These are phyloP conservation scores for Drosophila hydei DNA, from an alignment of 1,140 invertebrate species.

Conservation along the genomic window DNA sequence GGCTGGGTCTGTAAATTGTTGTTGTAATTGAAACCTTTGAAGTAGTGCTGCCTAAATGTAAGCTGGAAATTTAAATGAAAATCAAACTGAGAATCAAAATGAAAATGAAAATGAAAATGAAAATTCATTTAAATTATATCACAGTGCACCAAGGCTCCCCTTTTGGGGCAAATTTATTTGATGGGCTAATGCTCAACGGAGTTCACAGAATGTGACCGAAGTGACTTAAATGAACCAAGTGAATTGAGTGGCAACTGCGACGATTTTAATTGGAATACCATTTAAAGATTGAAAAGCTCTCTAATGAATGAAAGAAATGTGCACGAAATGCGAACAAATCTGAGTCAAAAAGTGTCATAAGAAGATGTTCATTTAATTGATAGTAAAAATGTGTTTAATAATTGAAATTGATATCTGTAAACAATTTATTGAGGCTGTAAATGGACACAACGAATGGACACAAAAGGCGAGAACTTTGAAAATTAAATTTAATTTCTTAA, in stretches of 20 bases:
- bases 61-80: conserved; percentile 61
- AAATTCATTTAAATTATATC: conserved; percentile 66
- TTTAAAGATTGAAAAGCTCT: conserved; percentile 22
- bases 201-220: not conserved
- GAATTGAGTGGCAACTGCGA: not conserved
- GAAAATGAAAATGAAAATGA: conserved; percentile 55
- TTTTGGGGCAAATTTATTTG: not conserved
- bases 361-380: not conserved
- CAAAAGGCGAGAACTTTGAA: too few species aligned
- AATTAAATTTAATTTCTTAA: too few species aligned
- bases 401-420: not conserved
- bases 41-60: conserved; percentile 69
- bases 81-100: conserved; percentile 53
- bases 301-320: not conserved
- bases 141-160: conserved; percentile 2
- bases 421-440: not conserved
- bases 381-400: not conserved
- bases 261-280: conserved; percentile 45
- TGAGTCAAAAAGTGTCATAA: conserved; percentile 22
- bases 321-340: conserved; percentile 15
- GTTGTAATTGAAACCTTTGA: conserved; percentile 73
- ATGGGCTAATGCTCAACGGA: conserved; percentile 35
- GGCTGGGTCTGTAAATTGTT: conserved; percentile 7
- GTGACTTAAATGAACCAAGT: conserved; percentile 1
- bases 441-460: too few species aligned